These are phyloP conservation scores for Xerus inauris DNA, from an alignment of 2,113 vertebrate species.

Conservation along the genomic window DNA sequence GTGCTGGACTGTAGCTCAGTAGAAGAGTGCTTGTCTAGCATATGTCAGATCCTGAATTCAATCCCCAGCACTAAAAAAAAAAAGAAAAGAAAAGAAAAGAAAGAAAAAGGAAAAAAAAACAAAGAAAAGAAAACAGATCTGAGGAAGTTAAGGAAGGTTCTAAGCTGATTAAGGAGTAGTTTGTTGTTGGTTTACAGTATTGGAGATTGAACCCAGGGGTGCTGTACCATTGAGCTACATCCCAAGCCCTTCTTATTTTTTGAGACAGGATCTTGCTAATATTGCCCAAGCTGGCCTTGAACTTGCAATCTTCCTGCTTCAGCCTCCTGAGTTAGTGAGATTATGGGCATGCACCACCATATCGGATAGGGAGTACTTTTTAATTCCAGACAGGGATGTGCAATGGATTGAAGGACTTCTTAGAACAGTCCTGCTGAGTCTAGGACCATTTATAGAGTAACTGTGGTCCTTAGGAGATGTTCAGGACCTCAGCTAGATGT, in stretches of 20 bases:
- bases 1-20: not conserved
- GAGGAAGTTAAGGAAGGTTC: not conserved
- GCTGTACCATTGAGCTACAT: too few relatives aligned
- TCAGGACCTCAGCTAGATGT: not conserved
- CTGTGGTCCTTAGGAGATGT: not conserved
- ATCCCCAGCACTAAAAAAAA: not conserved
- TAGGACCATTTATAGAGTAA: slow-evolving; percentile 9
- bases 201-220: too few relatives aligned
- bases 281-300: too few relatives aligned
- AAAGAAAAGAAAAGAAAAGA: not conserved
- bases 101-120: not conserved
- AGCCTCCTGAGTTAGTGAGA: too few relatives aligned
- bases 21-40: not conserved
- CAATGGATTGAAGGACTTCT: not conserved
- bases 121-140: not conserved
- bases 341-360: too few relatives aligned
- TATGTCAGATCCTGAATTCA: not conserved
- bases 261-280: too few relatives aligned
- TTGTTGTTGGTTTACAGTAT: not conserved
- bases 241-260: too few relatives aligned
- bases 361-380: not conserved
- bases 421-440: not conserved
- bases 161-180: not conserved
- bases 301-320: too few relatives aligned
- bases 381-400: not conserved